Evolutionary conservation across 2,888 invertebrate genomes (phyloP), one percentile per base, ranked within the genome.

Genomic region (Masnerella sp.): DNA sequence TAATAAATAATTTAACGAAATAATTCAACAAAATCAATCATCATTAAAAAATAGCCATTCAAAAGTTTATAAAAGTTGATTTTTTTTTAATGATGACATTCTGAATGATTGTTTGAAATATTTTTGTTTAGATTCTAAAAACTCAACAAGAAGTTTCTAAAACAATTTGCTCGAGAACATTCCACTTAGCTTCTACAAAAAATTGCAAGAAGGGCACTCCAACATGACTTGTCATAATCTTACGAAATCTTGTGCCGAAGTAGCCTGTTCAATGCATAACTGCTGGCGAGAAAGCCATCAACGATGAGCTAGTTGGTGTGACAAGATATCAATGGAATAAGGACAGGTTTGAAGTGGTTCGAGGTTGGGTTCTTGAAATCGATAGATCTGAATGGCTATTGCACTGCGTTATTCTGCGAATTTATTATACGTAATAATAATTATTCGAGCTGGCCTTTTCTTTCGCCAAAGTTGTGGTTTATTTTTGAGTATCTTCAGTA

Each of bases 281-380:
- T 52, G 32, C 59, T 59, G 59, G 32, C 65, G 42, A 65, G 52
- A 71, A 52, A 59, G 12, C 52, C 45, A 40, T 71, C 71, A 52
- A 5, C 65, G 71, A 71, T 71, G 64, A 38, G 52, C 59, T 52
- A 54, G 40, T 65, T 71, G 45, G 17, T 62, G 42, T 62, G 56
- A 70, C 62, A 62, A 56, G 69, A 70, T 58, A 62, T 70, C 56
- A 62, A 40, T 56, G 36, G 18, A 70, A 67, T 61, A 61, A 67
- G 72, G 45, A 67, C 61, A 49, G 15, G 49, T 49, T 54, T 72
- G 14, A 72, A 65, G 47, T 73, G 42, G 65, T 61, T 49, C 72
- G 72, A 67, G 72, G 72, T 54, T 61, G 56, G 42, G 54, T 59
- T 59, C 65, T 72, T 65, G 59, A 59, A 65, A 65, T 59, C 59